These are phyloP conservation scores for Aotus griseimembra DNA, from an alignment of 2,797 vertebrate genomes.

Conservation along the genomic window DNA sequence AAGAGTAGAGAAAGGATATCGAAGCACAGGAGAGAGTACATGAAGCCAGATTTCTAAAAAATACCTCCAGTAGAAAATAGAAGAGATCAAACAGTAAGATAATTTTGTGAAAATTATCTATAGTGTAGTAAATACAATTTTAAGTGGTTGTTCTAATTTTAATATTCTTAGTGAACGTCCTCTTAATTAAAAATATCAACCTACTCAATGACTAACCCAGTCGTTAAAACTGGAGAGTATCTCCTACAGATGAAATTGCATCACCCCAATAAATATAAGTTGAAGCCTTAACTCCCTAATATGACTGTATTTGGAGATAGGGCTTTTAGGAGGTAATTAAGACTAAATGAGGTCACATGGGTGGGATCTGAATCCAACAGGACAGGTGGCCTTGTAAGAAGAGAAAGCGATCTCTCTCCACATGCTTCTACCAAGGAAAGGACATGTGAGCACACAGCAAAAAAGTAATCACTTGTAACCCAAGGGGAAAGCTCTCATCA, in stretches of 20 bases:
- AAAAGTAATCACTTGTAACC: not conserved
- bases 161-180: not conserved
- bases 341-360: not conserved
- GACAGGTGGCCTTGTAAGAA: too few species aligned
- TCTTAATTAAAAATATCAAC: slow-evolving; percentile 1
- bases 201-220: not conserved
- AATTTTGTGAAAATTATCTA: slow-evolving; percentile 1
- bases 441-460: not conserved
- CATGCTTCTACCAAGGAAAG: not conserved
- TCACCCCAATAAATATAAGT: too few species aligned
- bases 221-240: not conserved
- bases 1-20: not conserved
- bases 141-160: not conserved
- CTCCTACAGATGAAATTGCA: not conserved
- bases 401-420: not conserved
- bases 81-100: not conserved
- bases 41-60: slow-evolving; percentile 33
- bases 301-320: not conserved
- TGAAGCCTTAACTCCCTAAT: not conserved
- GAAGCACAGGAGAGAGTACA: not conserved
- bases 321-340: not conserved
- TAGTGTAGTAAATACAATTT: not conserved
- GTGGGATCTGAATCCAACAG: not conserved
- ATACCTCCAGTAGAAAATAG: not conserved
- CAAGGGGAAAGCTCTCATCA: not conserved